Evolutionary conservation across 2,113 vertebrate genomes (phyloP).

Genomic region (Carassius carassius): DNA sequence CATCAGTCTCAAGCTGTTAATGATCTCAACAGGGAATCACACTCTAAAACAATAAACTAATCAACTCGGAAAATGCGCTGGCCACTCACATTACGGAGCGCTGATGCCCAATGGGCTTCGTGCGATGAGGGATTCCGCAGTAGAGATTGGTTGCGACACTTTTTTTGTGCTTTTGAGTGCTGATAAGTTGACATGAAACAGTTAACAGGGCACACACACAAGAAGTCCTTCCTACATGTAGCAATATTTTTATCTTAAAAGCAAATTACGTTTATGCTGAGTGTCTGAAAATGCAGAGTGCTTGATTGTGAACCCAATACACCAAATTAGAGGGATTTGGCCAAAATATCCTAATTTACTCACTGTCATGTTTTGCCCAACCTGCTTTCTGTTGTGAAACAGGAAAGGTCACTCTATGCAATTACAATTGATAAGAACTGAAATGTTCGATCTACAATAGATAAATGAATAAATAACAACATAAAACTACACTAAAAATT

Average conservation of each 20-base stretch:
- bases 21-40: slow-evolving; percentile 66
- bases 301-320: background rate
- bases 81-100: slow-evolving; percentile 46
- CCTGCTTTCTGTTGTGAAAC: background rate
- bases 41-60: slow-evolving; percentile 64
- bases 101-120: slow-evolving; percentile 41
- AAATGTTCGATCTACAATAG: background rate
- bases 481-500: background rate
- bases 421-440: background rate
- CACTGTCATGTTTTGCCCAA: background rate
- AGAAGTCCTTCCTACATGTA: background rate
- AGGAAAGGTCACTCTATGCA: background rate
- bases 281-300: background rate
- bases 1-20: slow-evolving; percentile 63
- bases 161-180: slow-evolving; percentile 21
- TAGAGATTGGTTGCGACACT: slow-evolving; percentile 24
- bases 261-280: background rate
- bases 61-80: slow-evolving; percentile 50
- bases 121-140: slow-evolving; percentile 44
- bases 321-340: background rate
- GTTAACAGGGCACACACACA: slow-evolving; percentile 6
- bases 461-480: background rate
- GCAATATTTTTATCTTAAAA: background rate
- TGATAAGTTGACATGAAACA: slow-evolving; percentile 52
- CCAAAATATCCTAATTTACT: background rate